Base-by-base conservation (phyloP, 2,797 vertebrate species). In the Aeoliscus strigatus region DNA sequence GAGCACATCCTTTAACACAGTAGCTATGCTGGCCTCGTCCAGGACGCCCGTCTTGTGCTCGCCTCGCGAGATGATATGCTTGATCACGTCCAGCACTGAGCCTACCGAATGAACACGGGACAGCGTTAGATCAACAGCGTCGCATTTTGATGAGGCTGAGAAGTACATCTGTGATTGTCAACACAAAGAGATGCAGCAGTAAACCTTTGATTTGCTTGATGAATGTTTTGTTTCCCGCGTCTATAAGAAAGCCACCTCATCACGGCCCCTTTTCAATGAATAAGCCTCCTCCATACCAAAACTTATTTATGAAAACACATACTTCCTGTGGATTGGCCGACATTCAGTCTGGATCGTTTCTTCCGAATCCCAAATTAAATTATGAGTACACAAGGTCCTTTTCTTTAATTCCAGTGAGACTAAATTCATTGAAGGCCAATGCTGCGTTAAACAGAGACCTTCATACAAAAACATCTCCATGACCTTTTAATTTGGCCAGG, bases 21-120 rank as follows among this genome's bases (percentile, higher is more conserved):
- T 97, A 62, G 96, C 96, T 75, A 98, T 98, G 68, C 90, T 91
- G 4, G 93, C 47, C 53, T 98, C 94, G 41, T 98, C 96, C 64
- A 98, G 84, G 61, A 98, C 96, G 17, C 96, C 96, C 0, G 78
- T 90, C 86, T 89, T 97, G 82, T 98, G 94, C 12, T 98, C 95
- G 1, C 95, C 94, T 55, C 94, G 92, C 5, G 95, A 93, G 79
- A 98, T 91, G 17, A 97, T 93, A 56, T 97, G 92, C 71, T 98
- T 98, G 77, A 98, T 98, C 65, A 98, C 93, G 32, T 98, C 96
- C 84, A 98, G 81, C 75, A 98, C 92, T 0, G 96, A 99, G 28
- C 96, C 96, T 98, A 70, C 26, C 5, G 35, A 46, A 42, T 12
- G 70, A 35, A 60, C 8, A 65, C 3, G 39, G 4, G 29, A 61